Conservation (phyloP, 1,140 invertebrate species). For the Bombus confusus region DNA sequence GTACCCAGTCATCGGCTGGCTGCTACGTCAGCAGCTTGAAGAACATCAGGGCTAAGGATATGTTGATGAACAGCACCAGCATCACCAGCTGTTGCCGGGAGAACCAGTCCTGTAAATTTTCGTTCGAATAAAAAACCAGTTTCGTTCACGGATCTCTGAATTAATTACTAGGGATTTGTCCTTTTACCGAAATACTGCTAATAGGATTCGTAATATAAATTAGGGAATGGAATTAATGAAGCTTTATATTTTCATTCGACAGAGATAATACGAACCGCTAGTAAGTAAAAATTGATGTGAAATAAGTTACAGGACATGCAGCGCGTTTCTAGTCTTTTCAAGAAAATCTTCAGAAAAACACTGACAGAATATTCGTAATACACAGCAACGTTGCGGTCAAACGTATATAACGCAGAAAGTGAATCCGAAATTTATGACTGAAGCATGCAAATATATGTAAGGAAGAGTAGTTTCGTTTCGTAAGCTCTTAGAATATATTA, state of each 20-base stretch:
- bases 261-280: background rate
- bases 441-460: background rate
- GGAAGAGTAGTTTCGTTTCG: background rate
- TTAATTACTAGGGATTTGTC: background rate
- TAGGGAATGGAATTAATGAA: background rate
- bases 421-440: background rate
- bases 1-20: slow-evolving; percentile 71
- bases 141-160: background rate
- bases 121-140: background rate
- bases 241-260: background rate
- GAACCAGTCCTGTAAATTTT: slow-evolving; percentile 95
- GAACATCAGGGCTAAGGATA: slow-evolving; percentile 98
- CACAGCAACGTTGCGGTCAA: background rate
- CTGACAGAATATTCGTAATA: background rate
- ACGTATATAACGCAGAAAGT: background rate
- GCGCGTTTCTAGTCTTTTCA: background rate
- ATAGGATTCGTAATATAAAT: background rate
- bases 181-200: background rate
- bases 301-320: too few relatives aligned
- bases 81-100: slow-evolving; percentile 97
- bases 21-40: slow-evolving; percentile 97
- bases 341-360: background rate
- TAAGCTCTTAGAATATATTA: background rate
- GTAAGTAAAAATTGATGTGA: too few relatives aligned
- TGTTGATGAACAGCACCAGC: slow-evolving; percentile 97